phyloP scores from a whole-genome alignment of 2,797 vertebrate species.

The Limosa lapponica region DNA sequence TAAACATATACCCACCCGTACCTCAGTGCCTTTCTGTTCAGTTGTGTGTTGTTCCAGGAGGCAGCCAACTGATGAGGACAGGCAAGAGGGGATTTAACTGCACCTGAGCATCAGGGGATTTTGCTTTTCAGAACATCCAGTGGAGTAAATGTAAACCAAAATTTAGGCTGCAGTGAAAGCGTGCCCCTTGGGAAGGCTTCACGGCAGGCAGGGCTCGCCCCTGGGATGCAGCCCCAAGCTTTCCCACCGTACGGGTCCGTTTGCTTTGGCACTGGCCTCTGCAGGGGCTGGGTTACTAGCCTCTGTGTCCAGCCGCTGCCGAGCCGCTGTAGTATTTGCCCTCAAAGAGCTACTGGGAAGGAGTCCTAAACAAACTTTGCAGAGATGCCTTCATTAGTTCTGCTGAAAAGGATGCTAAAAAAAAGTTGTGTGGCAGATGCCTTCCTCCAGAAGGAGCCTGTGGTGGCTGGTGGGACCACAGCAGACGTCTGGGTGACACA shows the following conservation, averaged over 20 bases:
- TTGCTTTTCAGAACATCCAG: background rate
- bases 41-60: background rate
- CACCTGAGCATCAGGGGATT: background rate
- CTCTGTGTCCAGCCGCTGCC: background rate
- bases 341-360: background rate
- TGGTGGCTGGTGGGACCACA: rapidly evolving
- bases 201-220: background rate
- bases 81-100: background rate
- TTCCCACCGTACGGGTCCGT: background rate
- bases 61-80: no score
- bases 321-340: background rate
- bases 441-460: background rate
- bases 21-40: background rate
- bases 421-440: background rate
- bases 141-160: background rate
- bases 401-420: background rate
- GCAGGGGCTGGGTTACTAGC: background rate
- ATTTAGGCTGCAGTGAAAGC: rapidly evolving
- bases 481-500: background rate
- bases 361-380: background rate
- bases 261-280: background rate
- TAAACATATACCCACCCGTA: background rate
- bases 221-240: background rate
- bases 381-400: background rate
- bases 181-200: background rate